Evolutionary conservation across 2,797 vertebrate species (phyloP).

Genomic region (Hapalemur alaotrensis): DNA sequence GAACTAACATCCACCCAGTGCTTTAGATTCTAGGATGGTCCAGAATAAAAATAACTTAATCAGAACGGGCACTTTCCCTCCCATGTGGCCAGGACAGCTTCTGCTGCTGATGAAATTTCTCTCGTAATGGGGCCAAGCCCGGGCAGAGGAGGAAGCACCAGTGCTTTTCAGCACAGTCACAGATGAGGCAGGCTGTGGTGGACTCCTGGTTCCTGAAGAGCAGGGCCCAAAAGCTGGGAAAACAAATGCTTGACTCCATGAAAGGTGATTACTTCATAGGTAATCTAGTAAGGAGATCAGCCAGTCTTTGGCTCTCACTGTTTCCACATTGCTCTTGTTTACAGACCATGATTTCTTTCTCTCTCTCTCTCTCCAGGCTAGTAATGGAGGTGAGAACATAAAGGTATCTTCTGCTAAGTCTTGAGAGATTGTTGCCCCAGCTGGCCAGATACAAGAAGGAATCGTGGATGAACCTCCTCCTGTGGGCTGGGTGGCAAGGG

Average conservation of each 20-base stretch:
- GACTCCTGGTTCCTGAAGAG: neutral
- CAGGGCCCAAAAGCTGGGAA: neutral
- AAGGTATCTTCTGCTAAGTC: neutral
- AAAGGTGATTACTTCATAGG: neutral
- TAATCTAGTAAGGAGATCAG: neutral
- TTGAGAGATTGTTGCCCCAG: neutral
- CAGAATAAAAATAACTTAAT: neutral
- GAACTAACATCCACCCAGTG: neutral
- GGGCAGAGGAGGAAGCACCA: neutral
- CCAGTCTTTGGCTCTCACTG: neutral
- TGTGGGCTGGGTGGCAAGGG: no score
- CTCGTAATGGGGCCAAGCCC: neutral
- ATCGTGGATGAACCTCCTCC: neutral
- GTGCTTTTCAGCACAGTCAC: neutral
- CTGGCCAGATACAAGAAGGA: neutral
- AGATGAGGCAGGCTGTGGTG: neutral
- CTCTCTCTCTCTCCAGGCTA: neutral
- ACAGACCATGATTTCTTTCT: neutral
- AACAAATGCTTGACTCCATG: neutral
- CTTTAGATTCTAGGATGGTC: neutral
- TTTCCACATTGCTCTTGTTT: neutral
- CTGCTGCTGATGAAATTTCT: neutral
- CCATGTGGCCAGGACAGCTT: neutral
- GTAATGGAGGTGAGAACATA: neutral
- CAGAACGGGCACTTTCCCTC: neutral